These are phyloP conservation scores for Capricornis sumatraensis DNA, from an alignment of 2,113 vertebrate genomes.

Conservation along the genomic window DNA sequence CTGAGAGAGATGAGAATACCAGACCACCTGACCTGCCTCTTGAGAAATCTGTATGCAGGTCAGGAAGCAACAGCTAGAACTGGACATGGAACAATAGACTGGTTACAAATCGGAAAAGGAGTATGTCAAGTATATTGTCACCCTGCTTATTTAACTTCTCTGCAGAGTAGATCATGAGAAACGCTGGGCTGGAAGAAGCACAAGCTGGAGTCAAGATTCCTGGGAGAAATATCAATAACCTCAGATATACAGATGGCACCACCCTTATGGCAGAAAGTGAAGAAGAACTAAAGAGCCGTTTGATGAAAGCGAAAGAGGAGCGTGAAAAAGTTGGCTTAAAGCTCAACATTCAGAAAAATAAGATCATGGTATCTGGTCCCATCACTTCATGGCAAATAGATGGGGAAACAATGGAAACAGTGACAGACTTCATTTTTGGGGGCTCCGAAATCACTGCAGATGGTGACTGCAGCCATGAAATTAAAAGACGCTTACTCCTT, in stretches of 20 bases:
- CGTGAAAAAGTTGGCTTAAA: not conserved
- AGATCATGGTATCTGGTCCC: not conserved
- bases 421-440: accelerated
- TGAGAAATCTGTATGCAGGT: not conserved
- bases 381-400: not conserved
- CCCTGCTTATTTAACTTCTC: not conserved
- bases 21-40: not conserved
- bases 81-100: not conserved
- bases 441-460: not conserved
- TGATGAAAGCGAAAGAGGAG: not conserved
- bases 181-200: not conserved
- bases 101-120: not conserved
- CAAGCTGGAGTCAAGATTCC: not conserved
- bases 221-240: not conserved
- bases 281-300: not conserved
- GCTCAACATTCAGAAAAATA: not conserved
- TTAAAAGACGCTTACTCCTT: not conserved
- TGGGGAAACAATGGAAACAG: not conserved
- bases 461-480: not conserved
- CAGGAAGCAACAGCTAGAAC: not conserved
- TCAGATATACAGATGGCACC: not conserved
- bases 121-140: not conserved
- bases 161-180: not conserved
- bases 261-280: not conserved
- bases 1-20: not conserved